These are phyloP conservation scores for Polypedilum vanderplanki DNA, from an alignment of 1,140 invertebrate species.

Conservation along the genomic window DNA sequence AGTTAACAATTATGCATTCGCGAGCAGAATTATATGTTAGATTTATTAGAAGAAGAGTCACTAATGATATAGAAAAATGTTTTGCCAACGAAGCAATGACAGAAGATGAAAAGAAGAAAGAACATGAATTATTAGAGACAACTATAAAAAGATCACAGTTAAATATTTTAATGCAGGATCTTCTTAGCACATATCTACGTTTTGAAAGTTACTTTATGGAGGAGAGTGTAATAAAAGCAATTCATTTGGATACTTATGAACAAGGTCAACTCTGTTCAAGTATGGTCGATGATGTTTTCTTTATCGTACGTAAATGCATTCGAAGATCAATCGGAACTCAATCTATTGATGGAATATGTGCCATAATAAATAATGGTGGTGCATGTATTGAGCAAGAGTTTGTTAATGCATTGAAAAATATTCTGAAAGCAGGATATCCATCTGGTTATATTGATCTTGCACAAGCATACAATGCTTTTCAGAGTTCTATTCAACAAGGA, in stretches of 20 bases:
- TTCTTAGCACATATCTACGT: constrained; percentile 82
- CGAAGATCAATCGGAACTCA: constrained; percentile 81
- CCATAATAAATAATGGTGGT: constrained; percentile 91
- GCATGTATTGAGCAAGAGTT: constrained; percentile 83
- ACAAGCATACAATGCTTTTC: constrained; percentile 71
- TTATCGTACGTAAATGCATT: constrained; percentile 93
- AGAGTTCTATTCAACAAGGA: constrained; percentile 74
- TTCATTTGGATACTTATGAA: constrained; percentile 74
- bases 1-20: constrained; percentile 87
- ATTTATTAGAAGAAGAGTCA: constrained; percentile 74
- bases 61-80: constrained; percentile 33
- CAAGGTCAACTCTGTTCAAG: constrained; percentile 72
- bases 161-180: constrained; percentile 78
- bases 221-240: constrained; percentile 90
- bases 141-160: constrained; percentile 71
- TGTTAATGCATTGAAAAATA: constrained; percentile 63
- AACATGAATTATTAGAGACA: constrained; percentile 57
- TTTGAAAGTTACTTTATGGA: constrained; percentile 92
- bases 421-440: constrained; percentile 77
- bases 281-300: constrained; percentile 97
- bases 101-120: constrained; percentile 49
- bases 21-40: constrained; percentile 83
- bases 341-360: constrained; percentile 92
- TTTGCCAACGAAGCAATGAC: constrained; percentile 37
- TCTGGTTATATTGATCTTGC: constrained; percentile 76